Base-by-base conservation (phyloP, 2,113 vertebrate species). In the Chaetodon trifascialis region DNA sequence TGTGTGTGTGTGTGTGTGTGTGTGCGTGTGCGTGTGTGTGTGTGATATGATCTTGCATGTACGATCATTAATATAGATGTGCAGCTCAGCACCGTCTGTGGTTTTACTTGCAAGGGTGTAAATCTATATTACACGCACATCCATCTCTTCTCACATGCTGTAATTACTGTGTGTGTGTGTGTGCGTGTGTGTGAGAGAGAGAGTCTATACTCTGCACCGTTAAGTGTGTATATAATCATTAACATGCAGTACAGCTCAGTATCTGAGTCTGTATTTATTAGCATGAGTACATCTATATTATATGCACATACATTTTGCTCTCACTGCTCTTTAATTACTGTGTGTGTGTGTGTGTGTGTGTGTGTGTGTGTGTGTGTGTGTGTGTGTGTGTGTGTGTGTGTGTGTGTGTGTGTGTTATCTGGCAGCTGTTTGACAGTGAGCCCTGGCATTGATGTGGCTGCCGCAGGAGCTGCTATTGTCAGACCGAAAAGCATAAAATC, bases 381-480 rank as follows among this genome's bases (percentile, higher is more conserved):
- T 44, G 42, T 44, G 46, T 47, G 46, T 15, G 76, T 62, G 65
- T 40, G 67, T 44, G 58, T 23, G 51, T 46, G 63, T 19, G 70
- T 30, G 63, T 21, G 60, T 21, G 76, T 8, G 19, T 34, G 67
- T n/a, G 68, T 51, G 73, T 75, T 76, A 34, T 72, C 56, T 76
- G 72, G 54, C 79, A 76, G 60, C 65, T 71, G 51, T 66, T 16
- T 76, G 82, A 85, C 88, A 73, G 83, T 19, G 65, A 85, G 80
- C 78, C 25, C 83, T 91, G 90, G 84, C 85, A 79, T 76, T 63
- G 59, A 67, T 55, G 65, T 34, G 55, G 47, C 81, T 51, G 88
- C 86, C 87, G 83, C 70, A 83, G 88, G 88, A 93, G 83, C 83
- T 52, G 49, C 68, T 85, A 76, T 87, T 89, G 85, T 91, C 83